Percentiles rank a stretch among this genome's conserved stretches.
Evolutionary conservation across 2,797 vertebrate genomes (phyloP).

Genomic region (Melanotaenia maccullochi): DNA sequence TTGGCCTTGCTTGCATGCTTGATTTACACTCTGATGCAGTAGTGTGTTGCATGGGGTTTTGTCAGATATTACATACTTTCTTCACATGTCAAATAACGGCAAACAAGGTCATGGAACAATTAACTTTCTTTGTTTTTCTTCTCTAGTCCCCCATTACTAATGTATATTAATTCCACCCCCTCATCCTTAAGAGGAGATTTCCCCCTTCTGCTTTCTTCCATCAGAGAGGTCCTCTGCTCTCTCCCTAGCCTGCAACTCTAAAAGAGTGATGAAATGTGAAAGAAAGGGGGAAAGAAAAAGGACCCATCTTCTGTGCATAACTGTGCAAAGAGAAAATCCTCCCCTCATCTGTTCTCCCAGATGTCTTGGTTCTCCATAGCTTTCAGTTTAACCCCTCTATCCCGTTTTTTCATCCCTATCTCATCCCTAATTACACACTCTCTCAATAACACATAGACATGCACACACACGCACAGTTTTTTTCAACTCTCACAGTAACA

Average conservation of each 20-base stretch:
- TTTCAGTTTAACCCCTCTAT: slow-evolving; percentile 58
- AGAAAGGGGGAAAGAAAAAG: slow-evolving; percentile 57
- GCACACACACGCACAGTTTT: background rate
- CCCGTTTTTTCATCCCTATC: slow-evolving; percentile 41
- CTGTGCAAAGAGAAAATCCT: slow-evolving; percentile 44
- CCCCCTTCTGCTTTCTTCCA: slow-evolving; percentile 35
- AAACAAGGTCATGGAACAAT: slow-evolving; percentile 72
- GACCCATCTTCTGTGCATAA: slow-evolving; percentile 35
- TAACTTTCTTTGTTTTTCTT: slow-evolving; percentile 65
- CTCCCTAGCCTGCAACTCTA: slow-evolving; percentile 12
- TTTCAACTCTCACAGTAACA: slow-evolving; percentile 37
- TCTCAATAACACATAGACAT: background rate
- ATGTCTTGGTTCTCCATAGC: slow-evolving; percentile 44
- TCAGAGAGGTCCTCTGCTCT: slow-evolving; percentile 38
- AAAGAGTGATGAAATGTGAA: slow-evolving; percentile 72
- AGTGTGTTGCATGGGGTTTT: slow-evolving; percentile 6
- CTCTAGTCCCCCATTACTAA: slow-evolving; percentile 44
- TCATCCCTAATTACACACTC: slow-evolving; percentile 48
- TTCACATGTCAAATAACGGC: slow-evolving; percentile 52
- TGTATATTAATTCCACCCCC: slow-evolving; percentile 73
- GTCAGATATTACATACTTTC: slow-evolving; percentile 27
- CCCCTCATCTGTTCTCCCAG: slow-evolving; percentile 47
- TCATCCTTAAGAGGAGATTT: slow-evolving; percentile 66
- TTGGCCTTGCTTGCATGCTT: background rate
- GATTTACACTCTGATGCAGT: background rate